These are phyloP conservation scores for Pinctada fucata DNA, from an alignment of 2,888 invertebrate genomes.

Conservation along the genomic window DNA sequence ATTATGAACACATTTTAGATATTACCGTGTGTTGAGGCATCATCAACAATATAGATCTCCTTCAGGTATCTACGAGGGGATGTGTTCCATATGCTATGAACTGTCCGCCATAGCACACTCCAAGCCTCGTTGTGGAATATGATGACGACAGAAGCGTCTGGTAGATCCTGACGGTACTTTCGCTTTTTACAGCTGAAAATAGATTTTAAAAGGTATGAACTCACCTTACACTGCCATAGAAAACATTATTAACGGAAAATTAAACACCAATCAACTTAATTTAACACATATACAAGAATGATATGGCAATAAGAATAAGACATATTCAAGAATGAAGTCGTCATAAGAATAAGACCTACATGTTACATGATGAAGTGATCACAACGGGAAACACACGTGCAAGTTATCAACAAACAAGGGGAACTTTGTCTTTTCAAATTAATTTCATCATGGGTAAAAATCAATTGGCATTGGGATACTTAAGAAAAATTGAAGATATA, in stretches of 20 bases:
- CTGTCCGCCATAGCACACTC: conserved; percentile 88
- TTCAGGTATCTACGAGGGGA: conserved; percentile 85
- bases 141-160: conserved; percentile 89
- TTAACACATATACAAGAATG: not conserved
- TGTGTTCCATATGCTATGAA: conserved; percentile 89
- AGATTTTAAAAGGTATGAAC: not conserved
- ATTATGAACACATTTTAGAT: too few relatives aligned
- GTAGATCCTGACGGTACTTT: conserved; percentile 79
- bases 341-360: not conserved
- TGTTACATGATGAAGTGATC: not conserved
- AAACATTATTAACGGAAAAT: not conserved
- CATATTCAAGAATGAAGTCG: not conserved
- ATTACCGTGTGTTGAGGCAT: conserved; percentile 85
- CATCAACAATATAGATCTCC: conserved; percentile 94
- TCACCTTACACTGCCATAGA: not conserved
- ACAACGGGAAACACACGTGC: too few relatives aligned
- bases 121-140: conserved; percentile 97
- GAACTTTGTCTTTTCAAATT: too few relatives aligned
- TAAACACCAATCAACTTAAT: too few relatives aligned
- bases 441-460: too few relatives aligned
- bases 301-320: not conserved
- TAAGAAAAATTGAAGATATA: too few relatives aligned
- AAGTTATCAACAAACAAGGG: too few relatives aligned
- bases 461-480: too few relatives aligned
- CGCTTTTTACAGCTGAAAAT: conserved; percentile 62